Base-by-base conservation (phyloP, 1,140 invertebrate species). In the Pachypeltis micranthus region DNA sequence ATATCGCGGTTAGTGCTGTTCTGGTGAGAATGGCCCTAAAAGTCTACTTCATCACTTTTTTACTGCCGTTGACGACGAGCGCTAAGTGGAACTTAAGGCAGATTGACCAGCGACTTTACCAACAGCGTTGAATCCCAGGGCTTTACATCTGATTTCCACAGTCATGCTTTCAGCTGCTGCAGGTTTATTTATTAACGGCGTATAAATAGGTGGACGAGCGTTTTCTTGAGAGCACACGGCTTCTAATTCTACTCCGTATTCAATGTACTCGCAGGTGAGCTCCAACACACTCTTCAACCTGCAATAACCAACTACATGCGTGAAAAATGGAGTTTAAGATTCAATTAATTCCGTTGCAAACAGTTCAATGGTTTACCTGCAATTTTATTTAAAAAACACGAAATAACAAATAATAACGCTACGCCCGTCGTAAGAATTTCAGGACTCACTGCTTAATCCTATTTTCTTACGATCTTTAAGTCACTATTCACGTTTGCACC, bases 91-190 rank as follows among this genome's bases (percentile, higher is more conserved):
- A n/a, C n/a, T n/a, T n/a, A n/a, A n/a, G n/a, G n/a, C n/a, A n/a
- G n/a, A n/a, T n/a, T n/a, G n/a, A n/a, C n/a, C n/a, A n/a, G n/a
- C n/a, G n/a, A n/a, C n/a, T 27, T 47, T 63, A 63, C 62, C 62
- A 1, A 63, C 57, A n/a, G 56, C 62, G 56, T 63, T 63, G 19
- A 59, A 28, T 23, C 62, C 62, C n/a, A 63, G 24, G 1, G 62
- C 62, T 29, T 63, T 63, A 27, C 62, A 63, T 28, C 62, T 39
- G 2, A 63, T 31, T 21, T 56, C 21, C 28, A 29, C 31, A 21
- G 4, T 4, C 7, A 4, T 3, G 4, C 12, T 14, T 4, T 3
- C 7, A 21, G 47, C 47, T 10, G 55, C 7, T 10, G 10, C 7
- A 31, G 23, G 7, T 21, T 54, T 44, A 23, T 58, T 58, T 1